Base-by-base conservation (phyloP, 2,797 vertebrate species). In the Picus viridis region DNA sequence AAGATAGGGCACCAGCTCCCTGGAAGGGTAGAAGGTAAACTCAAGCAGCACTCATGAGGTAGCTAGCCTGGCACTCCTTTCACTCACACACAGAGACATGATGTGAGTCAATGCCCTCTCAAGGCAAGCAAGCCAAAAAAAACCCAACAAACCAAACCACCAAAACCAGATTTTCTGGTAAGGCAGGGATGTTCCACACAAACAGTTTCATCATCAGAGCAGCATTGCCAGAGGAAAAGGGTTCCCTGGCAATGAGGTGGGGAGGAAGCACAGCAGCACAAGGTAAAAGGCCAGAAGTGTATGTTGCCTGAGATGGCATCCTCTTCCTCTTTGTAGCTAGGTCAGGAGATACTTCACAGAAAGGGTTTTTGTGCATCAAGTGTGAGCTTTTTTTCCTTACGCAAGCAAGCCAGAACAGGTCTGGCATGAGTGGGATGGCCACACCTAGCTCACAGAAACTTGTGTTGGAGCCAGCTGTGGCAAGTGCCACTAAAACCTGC, bases 361-460 rank as follows among this genome's bases (percentile, higher is more conserved):
- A 87, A 80, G 36, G 69, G 39, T 24, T 86, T 88, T 68, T 34
- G 30, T 51, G 45, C 69, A 74, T 24, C 54, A 83, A 34, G 2
- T 29, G 7, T n/a, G 49, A 88, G 32, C 34, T 65, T 76, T 85
- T 85, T 78, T 45, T 94, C 85, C 67, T 79, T 30, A 26, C 2
- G 6, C 81, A 90, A 90, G 56, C 90, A 94, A 65, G 87, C 45
- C 74, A 59, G 41, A 61, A 51, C 84, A 93, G 84, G 84, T 76
- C 94, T 93, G 68, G 81, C 53, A 10, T n/a, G 78, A 78, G 86
- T 83, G 67, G 78, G 80, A 76, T 45, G 91, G 86, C 85, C 92
- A 51, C 95, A 92, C 94, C 93, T 88, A 61, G 29, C 69, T 95
- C 71, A 93, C 53, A 95, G 95, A 95, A 96, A 97, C 96, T 91